These are phyloP conservation scores for Falco naumanni DNA, from an alignment of 2,797 vertebrate species.

Conservation along the genomic window DNA sequence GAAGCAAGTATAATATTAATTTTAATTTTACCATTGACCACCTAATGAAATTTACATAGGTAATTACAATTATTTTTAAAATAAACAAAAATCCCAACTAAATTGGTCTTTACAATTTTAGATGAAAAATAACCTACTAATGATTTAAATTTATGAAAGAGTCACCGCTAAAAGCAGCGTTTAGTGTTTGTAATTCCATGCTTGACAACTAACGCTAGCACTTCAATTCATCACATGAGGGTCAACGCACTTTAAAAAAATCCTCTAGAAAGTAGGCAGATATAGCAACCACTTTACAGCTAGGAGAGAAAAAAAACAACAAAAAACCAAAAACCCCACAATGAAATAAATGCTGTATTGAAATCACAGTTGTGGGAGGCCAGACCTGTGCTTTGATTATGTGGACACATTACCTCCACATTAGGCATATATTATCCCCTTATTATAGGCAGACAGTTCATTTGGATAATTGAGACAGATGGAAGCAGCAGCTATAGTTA, in stretches of 20 bases:
- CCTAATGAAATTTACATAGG: not conserved
- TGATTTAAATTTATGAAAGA: not conserved
- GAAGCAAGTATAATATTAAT: not conserved
- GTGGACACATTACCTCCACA: not conserved
- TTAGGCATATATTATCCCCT: slow-evolving; percentile 1
- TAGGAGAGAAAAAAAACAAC: not conserved
- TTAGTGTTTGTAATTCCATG: not conserved
- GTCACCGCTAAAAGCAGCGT: not conserved
- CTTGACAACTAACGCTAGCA: not conserved
- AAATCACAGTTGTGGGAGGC: not conserved
- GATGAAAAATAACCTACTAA: not conserved
- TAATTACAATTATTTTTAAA: not conserved
- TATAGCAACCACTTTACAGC: not conserved
- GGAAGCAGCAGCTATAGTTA: not conserved
- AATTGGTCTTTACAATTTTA: not conserved
- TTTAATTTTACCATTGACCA: not conserved
- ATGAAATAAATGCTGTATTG: not conserved
- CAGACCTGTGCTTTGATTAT: not conserved
- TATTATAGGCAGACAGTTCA: not conserved
- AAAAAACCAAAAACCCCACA: not conserved
- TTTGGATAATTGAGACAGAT: slow-evolving; percentile 3
- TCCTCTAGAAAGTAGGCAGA: not conserved
- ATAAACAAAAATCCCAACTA: not conserved
- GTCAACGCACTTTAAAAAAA: not conserved
- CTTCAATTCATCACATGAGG: not conserved